Percentiles rank a stretch among this genome's conserved stretches.
Evolutionary conservation across 2,797 vertebrate species (phyloP).

Genomic region (Pteropus rufus): DNA sequence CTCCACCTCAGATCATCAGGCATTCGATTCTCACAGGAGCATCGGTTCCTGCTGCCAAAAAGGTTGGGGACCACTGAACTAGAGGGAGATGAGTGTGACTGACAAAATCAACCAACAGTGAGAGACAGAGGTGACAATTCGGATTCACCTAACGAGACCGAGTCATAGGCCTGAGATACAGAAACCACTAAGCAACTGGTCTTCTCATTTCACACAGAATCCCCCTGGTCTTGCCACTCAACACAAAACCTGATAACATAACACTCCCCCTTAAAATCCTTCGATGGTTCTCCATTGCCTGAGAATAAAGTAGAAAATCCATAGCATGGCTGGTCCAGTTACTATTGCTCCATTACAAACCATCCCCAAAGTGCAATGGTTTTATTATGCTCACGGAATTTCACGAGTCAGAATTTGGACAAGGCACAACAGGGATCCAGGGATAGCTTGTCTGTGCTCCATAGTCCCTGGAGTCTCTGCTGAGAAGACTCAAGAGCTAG

Average conservation of each 20-base stretch:
- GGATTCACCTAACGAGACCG: neutral
- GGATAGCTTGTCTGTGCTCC: neutral
- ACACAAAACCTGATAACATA: neutral
- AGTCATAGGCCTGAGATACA: neutral
- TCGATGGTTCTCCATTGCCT: neutral
- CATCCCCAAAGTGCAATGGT: neutral
- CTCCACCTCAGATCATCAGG: too few relatives aligned
- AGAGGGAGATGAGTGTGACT: neutral
- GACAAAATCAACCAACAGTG: neutral
- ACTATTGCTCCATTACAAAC: neutral
- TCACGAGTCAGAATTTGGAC: neutral
- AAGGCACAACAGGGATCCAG: accelerated
- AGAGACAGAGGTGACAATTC: neutral
- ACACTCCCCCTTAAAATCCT: neutral
- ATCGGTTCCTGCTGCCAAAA: too few relatives aligned
- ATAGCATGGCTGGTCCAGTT: neutral
- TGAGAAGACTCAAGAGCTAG: neutral
- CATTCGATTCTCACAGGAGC: too few relatives aligned
- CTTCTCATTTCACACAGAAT: neutral
- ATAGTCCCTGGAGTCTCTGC: neutral
- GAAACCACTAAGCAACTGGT: neutral
- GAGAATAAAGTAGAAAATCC: neutral
- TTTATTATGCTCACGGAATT: neutral
- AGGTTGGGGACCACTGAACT: neutral
- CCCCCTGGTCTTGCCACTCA: neutral